A percentile compares a stretch with the other conserved stretches of the same genome.
Conservation (phyloP, 2,888 invertebrate species). For the Pristionchus entomophagus region DNA sequence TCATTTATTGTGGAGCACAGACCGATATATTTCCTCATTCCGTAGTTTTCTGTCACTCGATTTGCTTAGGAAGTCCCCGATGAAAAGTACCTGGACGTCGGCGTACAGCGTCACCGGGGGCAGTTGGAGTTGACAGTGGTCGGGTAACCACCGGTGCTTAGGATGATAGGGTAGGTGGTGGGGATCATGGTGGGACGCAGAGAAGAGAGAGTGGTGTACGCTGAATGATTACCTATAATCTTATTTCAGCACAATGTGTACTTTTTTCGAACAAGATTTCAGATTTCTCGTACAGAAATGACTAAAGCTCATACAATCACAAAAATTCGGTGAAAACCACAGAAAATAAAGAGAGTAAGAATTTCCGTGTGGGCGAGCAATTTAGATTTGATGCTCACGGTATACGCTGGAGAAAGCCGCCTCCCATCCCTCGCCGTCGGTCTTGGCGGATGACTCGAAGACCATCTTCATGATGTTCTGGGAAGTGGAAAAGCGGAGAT, state of each 20-base stretch:
- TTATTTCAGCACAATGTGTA: too few species aligned
- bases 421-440: slow-evolving; percentile 31
- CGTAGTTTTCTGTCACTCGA: too few species aligned
- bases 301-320: neutral
- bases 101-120: neutral
- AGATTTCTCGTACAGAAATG: neutral
- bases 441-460: neutral
- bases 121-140: neutral
- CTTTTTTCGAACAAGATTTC: too few species aligned
- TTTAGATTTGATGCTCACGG: neutral
- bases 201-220: slow-evolving; percentile 2
- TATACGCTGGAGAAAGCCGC: neutral
- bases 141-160: neutral
- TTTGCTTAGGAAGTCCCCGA: neutral
- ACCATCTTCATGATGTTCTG: slow-evolving; percentile 32
- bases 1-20: neutral
- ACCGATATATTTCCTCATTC: neutral
- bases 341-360: neutral
- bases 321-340: too few species aligned
- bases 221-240: too few species aligned
- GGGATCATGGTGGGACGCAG: neutral
- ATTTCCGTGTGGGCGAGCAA: neutral
- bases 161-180: neutral
- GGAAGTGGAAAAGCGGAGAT: neutral
- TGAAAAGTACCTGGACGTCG: neutral